phyloP scores from a whole-genome alignment of 2,797 vertebrate species.

The Hafferia zeledoni region DNA sequence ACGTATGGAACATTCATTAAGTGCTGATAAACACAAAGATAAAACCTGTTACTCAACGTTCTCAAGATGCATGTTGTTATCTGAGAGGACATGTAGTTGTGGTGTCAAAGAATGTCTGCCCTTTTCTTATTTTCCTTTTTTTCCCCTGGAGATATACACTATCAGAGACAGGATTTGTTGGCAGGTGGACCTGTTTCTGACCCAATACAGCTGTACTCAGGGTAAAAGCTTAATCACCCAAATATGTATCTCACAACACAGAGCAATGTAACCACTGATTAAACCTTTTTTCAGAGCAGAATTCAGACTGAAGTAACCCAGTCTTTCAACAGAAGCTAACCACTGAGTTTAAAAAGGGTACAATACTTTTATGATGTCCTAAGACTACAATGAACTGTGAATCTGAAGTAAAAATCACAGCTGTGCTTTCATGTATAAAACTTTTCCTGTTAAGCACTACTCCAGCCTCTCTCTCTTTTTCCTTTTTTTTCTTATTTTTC shows the following conservation, averaged over 20 bases:
- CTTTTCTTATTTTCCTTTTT: background rate
- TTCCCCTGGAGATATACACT: background rate
- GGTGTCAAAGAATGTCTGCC: background rate
- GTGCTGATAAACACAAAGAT: background rate
- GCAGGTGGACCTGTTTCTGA: background rate
- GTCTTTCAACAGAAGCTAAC: conserved; percentile 25
- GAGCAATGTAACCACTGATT: background rate
- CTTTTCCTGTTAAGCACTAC: background rate
- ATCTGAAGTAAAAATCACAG: conserved; percentile 28
- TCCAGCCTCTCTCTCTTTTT: background rate
- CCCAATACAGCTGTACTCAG: background rate
- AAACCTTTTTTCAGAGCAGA: conserved; percentile 5
- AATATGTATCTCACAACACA: background rate
- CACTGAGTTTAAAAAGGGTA: conserved; percentile 3
- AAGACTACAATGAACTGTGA: conserved; percentile 13
- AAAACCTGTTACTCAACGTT: background rate
- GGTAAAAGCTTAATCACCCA: conserved; percentile 17
- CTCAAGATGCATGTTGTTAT: background rate
- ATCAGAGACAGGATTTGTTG: background rate
- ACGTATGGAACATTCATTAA: background rate
- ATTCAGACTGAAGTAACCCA: conserved; percentile 10
- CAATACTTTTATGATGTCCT: conserved; percentile 12
- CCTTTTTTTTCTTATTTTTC: background rate
- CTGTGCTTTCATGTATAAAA: conserved; percentile 37
- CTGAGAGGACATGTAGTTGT: background rate